Base-by-base conservation (phyloP, 1,140 invertebrate genomes). In the Psix sp. region DNA sequence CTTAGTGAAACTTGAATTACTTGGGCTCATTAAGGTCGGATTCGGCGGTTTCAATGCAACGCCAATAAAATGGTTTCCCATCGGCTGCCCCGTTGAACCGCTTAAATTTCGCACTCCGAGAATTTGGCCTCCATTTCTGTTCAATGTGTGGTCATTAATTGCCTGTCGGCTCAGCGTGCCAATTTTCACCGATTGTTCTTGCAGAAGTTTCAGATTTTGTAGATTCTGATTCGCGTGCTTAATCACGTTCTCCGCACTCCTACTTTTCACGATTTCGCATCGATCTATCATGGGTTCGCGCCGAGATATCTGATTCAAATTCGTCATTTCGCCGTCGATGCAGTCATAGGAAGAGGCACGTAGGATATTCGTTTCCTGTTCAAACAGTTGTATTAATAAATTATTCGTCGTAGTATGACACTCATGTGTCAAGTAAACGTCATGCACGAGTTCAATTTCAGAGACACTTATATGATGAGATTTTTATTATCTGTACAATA, bases 71-170 rank as follows among this genome's bases (percentile, higher is more conserved):
- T 73, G 67, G 33, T 54, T 54, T 21, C 66, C 66, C 4, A 72
- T 38, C 38, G 63, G 42, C n/a, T 80, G 78, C 3, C 52, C 76
- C 14, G 77, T 48, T 1, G 77, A 74, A 5, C 73, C 49, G 0
- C 72, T 65, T n/a, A 87, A 63, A 60, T 82, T 84, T 24, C 83
- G 77, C 5, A 86, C 84, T 0, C 80, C 85, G 3, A 86, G 71
- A 26, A 86, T 86, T 38, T 87, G 86, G 7, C 70, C 39, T 15
- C 71, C 66, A 45, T 76, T 82, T 38, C 35, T 65, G 14, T 63
- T 77, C 14, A 82, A 29, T 0, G 74, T 40, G 16, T 71, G 66
- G 33, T 56, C 45, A 39, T 74, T 74, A 10, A 48, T 18, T 5
- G 20, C 29, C 33, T 62, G 57, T 16, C 71, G 76, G 39, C 48